Evolutionary conservation across 1,140 invertebrate genomes (phyloP), one percentile per base, ranked within the genome.

Genomic region (Paraescarpia echinospica): DNA sequence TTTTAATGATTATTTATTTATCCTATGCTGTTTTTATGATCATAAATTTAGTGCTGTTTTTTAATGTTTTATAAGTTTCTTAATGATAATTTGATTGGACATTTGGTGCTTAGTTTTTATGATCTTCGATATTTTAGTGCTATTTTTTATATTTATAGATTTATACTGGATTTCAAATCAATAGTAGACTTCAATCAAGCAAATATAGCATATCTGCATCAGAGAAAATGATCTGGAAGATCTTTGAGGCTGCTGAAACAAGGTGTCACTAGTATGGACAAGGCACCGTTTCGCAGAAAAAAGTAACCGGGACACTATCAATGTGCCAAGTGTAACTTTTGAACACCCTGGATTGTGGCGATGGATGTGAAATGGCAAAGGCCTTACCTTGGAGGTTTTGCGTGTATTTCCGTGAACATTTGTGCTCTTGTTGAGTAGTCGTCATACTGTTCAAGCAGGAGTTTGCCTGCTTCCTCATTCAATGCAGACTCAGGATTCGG

Each of bases 321-420:
- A 27, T 77, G 27, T 31, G 27, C 59, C 8, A 51, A 77, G 59
- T 22, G 4, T 31, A 27, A 77, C 59, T 77, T 77, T 59, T 33
- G 14, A 22, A 41, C n/a, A 89, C 77, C 59, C 12, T 92, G 34
- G 18, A 22, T 34, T 34, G 89, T 89, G 35, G 33, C 14, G 31
- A 92, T 27, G 41, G 88, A 92, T 33, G 34, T 33, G 31, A 93
- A 93, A 90, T 77, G 5, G 14, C 31, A 92, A 35, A 12, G 92
- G 34, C 93, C 94, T 94, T 94, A 96, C 95, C 94, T 95, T 91
- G 94, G 94, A 93, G 96, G 95, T 94, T 95, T 96, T 93, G 98
- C 98, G 97, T 99, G 98, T 94, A 99, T 98, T 97, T 99, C 98
- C 77, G 98, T 99, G 97, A 98, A 98, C 97, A 99, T 98, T 96